phyloP scores from a whole-genome alignment of 2,797 vertebrate genomes.

The Tamandua tetradactyla region DNA sequence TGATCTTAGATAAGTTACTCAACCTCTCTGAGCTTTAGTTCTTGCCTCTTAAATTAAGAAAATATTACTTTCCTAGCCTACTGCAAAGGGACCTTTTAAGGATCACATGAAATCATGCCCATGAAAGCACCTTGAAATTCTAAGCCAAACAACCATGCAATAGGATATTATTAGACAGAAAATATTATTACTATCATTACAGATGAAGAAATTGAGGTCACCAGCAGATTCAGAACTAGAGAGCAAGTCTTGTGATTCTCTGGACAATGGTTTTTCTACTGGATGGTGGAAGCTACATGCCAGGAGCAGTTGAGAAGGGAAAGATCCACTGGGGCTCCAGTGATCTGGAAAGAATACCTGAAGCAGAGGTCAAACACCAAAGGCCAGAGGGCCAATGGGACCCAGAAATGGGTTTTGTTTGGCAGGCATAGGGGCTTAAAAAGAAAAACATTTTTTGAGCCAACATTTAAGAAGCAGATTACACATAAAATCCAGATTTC shows the following conservation, averaged over 20 bases:
- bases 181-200: not conserved
- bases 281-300: too few relatives aligned
- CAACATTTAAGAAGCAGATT: not conserved
- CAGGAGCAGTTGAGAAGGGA: not conserved
- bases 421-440: not conserved
- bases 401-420: not conserved
- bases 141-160: not conserved
- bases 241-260: not conserved
- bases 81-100: not conserved
- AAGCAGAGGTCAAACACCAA: not conserved
- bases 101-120: not conserved
- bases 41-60: not conserved
- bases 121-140: not conserved
- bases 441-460: not conserved
- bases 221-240: not conserved
- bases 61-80: not conserved
- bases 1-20: not conserved
- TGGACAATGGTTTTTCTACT: not conserved
- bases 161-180: too few relatives aligned
- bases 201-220: not conserved
- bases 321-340: not conserved
- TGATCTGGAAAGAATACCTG: not conserved
- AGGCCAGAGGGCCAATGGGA: not conserved
- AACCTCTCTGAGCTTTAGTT: not conserved
- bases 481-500: constrained; percentile 33